Percentiles rank a stretch among this genome's conserved stretches.
Evolutionary conservation across 1,140 invertebrate genomes (phyloP).

Genomic region (Penaeus chinensis): DNA sequence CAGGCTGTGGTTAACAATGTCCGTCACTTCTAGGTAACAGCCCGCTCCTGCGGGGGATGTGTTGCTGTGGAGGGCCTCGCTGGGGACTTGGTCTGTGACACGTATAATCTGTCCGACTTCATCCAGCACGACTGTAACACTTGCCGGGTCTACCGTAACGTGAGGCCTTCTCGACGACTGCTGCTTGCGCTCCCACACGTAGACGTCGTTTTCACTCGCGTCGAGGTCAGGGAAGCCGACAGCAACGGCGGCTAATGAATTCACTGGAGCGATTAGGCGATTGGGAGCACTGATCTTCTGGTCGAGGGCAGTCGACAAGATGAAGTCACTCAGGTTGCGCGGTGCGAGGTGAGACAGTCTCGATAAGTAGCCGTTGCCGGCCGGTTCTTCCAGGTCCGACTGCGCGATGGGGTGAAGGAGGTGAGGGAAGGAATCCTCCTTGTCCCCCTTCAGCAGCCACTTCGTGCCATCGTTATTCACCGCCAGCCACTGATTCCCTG

Average conservation of each 20-base stretch:
- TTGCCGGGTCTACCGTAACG: slow-evolving; percentile 6
- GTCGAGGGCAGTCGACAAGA: slow-evolving; percentile 57
- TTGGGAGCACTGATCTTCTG: slow-evolving; percentile 71
- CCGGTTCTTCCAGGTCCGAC: neutral
- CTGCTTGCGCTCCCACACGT: slow-evolving; percentile 65
- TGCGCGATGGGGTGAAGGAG: slow-evolving; percentile 68
- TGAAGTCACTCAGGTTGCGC: slow-evolving; percentile 41
- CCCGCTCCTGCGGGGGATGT: slow-evolving; percentile 61
- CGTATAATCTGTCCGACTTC: slow-evolving; percentile 68
- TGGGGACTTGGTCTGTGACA: slow-evolving; percentile 41
- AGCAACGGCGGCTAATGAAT: slow-evolving; percentile 70
- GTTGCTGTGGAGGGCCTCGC: slow-evolving; percentile 40
- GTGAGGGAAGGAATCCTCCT: slow-evolving; percentile 66
- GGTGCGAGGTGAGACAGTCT: slow-evolving; percentile 19
- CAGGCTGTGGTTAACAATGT: slow-evolving; percentile 71
- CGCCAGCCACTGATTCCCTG: slow-evolving; percentile 68
- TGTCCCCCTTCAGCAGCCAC: slow-evolving; percentile 46
- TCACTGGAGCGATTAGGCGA: slow-evolving; percentile 69
- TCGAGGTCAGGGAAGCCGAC: slow-evolving; percentile 74
- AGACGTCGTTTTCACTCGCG: slow-evolving; percentile 64
- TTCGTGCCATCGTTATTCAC: slow-evolving; percentile 63
- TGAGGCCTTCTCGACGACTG: neutral
- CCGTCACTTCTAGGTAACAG: slow-evolving; percentile 74
- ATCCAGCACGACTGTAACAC: slow-evolving; percentile 66
- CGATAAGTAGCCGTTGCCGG: neutral